Base-by-base conservation (phyloP, 2,797 vertebrate species). In the Phataginus tetradactyla region DNA sequence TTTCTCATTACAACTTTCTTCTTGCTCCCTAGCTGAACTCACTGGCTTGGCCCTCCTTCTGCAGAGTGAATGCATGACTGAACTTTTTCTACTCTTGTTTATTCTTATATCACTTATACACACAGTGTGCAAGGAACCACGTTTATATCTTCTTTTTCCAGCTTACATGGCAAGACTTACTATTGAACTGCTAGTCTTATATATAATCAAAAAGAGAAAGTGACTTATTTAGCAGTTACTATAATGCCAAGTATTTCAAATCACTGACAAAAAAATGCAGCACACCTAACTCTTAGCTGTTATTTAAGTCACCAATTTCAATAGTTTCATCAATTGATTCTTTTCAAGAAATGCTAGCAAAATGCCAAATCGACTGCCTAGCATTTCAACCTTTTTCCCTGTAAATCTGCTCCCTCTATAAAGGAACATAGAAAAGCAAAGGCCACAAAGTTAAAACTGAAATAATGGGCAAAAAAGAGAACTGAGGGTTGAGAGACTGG, bases 281-380 rank as follows among this genome's bases (percentile, higher is more conserved):
- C 18, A 49, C 17, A 61, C 25, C 57, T 37, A 87, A 15, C 49
- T 21, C 39, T 86, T 39, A 53, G 32, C 53, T 23, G 11, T 68
- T 78, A 80, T 23, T 71, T 34, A 84, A 71, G 49, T 72, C 42
- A 45, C 83, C 39, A 15, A 68, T 59, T 95, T 86, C n/a, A 96
- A 17, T 32, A 63, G 5, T 45, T 51, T 90, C 23, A 23, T 7
- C n/a, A 42, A 37, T 2, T n/a, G 57, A 68, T 25, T 94, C 21
- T 86, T 93, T 64, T 55, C 32, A 86, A 79, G 34, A 85, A 42
- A n/a, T 25, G 55, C 45, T 77, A 66, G 7, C 32, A 71, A 86
- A 93, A 78, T 45, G 21, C 25, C 55, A 94, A 68, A 74, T 25
- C 1, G 0, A 87, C 37, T 39, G 25, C 23, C 27, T 7, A 69